Evolutionary conservation across 2,888 invertebrate species (phyloP), one percentile per base, ranked within the genome.

Genomic region (Anarsia innoxiella): DNA sequence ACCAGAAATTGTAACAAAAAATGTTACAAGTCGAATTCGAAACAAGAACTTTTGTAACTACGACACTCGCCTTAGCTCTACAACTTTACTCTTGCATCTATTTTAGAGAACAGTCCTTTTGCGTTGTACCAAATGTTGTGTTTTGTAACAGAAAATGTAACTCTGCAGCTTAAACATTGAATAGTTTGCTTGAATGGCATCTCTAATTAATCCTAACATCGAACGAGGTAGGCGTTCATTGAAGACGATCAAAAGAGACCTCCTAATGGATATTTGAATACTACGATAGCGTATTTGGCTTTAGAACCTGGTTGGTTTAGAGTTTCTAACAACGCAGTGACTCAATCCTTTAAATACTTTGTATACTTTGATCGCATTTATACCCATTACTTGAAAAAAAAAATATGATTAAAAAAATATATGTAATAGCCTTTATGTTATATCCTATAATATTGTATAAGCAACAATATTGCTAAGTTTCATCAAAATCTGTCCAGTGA

Each of bases 241-340:
- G 68, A 66, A 57, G 56, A 38, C 49, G 63, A 75, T 79, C 72
- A 75, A 79, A 83, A 79, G 75, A 78, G 74, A 70, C 66, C 69
- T 67, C 53, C 62, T 79, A 79, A 82, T 82, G 80, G 66, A 67
- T 72, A 80, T 80, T 78, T 79, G 78, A 82, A 79, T 74, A 56
- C 69, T 48, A 10, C 29, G 28, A 34, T 40, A 36, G n/a, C 30
- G 19, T 19, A 19, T 19, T 8, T 19, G 19, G 19, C 19, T 19
- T 19, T 3, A 19, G 19, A 8, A 19, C 19, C 19, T 19, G 8
- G n/a, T n/a, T n/a, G n/a, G n/a, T n/a, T n/a, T n/a, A n/a, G n/a
- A n/a, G n/a, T n/a, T n/a, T n/a, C n/a, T n/a, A n/a, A n/a, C n/a
- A n/a, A n/a, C n/a, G n/a, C n/a, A n/a, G n/a, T n/a, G n/a, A n/a